Evolutionary conservation across 2,797 vertebrate genomes (phyloP).

Genomic region (Schizothorax lantsangensis): DNA sequence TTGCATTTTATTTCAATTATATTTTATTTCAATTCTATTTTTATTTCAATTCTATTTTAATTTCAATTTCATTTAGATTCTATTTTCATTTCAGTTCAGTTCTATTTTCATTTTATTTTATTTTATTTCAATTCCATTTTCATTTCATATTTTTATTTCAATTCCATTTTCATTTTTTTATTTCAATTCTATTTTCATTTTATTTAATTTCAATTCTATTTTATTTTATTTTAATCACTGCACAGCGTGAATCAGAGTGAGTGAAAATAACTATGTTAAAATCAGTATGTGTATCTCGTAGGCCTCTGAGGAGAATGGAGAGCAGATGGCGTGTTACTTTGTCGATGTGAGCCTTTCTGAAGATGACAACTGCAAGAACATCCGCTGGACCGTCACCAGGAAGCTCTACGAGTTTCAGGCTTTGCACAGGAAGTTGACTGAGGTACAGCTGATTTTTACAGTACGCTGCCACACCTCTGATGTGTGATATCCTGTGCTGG

Average conservation of each 20-base stretch:
- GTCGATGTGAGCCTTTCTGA: conserved; percentile 89
- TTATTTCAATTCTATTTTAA: fast-evolving
- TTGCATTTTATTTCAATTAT: no score
- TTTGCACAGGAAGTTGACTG: conserved; percentile 93
- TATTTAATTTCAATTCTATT: not conserved
- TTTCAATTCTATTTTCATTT: no score
- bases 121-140: no score
- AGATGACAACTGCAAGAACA: conserved; percentile 82
- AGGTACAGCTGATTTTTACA: conserved; percentile 78
- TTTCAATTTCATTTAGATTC: fast-evolving
- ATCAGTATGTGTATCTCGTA: conserved; percentile 62
- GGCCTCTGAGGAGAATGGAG: conserved; percentile 93
- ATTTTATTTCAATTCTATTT: no score
- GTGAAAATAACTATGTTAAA: conserved; percentile 1
- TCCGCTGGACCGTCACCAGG: conserved; percentile 90
- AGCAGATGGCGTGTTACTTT: conserved; percentile 91
- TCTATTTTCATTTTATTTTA: no score
- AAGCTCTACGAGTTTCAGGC: conserved; percentile 96
- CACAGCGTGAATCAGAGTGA: not conserved
- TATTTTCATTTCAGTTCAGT: no score
- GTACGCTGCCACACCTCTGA: not conserved
- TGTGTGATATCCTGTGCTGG: not conserved
- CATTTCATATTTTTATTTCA: no score
- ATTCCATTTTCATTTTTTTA: no score
- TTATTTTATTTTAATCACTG: not conserved